Base-by-base conservation (phyloP, 2,797 vertebrate genomes). In the Arctocebus calabarensis region DNA sequence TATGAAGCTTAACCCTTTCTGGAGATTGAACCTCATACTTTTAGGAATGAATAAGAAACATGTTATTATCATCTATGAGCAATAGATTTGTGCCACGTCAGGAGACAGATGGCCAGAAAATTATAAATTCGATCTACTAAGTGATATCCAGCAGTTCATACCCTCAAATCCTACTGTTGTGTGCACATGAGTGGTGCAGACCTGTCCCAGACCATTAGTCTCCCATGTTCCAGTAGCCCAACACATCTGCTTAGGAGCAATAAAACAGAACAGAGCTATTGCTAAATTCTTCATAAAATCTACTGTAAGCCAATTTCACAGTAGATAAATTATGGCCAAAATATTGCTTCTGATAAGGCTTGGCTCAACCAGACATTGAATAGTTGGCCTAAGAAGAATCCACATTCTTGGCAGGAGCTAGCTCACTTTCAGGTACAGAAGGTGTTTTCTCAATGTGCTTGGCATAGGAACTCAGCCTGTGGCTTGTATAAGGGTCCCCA, bases 1-100 rank as follows among this genome's bases (percentile, higher is more conserved):
- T 96, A 86, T 68, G 62, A 91, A 70, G 1, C 25, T 94, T 88
- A 94, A 88, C 68, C 85, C 9, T 84, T 78, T 27, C 25, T 86
- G 7, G 16, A 73, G 27, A 86, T 10, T 68, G 7, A 88, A 52
- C 77, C 20, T n/a, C 23, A 52, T 86, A n/a, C 57, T 91, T 91
- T 86, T 17, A 59, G 74, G 62, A 79, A 84, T 89, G n/a, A 94
- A 55, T 68, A 85, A 91, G 34, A 82, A 90, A 52, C 77, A 3
- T 9, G 78, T 91, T 19, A 64, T 64, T 93, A 84, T 87, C 88
- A 82, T 78, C 55, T 29, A 27, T 32, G 87, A 22, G 16, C 9
- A 59, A 64, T 40, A 90, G 52, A 85, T n/a, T 57, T 13, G 1
- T 43, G 29, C 20, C 40, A 75, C 90, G 17, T 37, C 40, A 96